phyloP scores from a whole-genome alignment of 2,113 vertebrate species.

The Cygnus buccinator region DNA sequence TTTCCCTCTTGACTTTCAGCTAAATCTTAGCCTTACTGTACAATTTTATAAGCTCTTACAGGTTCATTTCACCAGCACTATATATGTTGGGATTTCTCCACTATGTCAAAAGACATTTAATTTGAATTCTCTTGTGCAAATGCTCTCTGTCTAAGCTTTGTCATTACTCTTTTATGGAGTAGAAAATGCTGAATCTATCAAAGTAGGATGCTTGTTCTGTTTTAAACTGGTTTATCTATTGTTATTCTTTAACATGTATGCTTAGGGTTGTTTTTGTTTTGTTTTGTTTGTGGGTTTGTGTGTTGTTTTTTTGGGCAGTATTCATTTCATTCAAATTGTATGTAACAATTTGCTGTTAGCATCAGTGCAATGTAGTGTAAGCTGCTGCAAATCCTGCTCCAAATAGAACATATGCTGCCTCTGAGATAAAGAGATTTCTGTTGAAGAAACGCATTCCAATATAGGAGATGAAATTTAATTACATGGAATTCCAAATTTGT shows the following conservation, averaged over 20 bases:
- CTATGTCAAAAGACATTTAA: not conserved
- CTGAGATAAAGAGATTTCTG: conserved; percentile 39
- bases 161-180: not conserved
- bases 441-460: not conserved
- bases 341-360: not conserved
- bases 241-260: not conserved
- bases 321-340: not conserved
- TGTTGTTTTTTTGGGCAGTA: not conserved
- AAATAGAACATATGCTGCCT: not conserved
- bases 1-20: not conserved
- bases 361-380: not conserved
- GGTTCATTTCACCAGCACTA: not conserved
- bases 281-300: no score
- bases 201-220: not conserved
- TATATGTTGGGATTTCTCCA: not conserved
- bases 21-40: not conserved
- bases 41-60: not conserved
- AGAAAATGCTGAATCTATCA: not conserved
- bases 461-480: conserved; percentile 17
- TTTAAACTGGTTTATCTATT: not conserved
- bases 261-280: not conserved
- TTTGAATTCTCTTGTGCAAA: not conserved
- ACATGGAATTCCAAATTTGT: not conserved
- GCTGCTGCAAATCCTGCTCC: conserved; percentile 37
- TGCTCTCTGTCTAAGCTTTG: not conserved